Conservation (phyloP, 2,797 vertebrate species). For the Enteromius fasciolatus region DNA sequence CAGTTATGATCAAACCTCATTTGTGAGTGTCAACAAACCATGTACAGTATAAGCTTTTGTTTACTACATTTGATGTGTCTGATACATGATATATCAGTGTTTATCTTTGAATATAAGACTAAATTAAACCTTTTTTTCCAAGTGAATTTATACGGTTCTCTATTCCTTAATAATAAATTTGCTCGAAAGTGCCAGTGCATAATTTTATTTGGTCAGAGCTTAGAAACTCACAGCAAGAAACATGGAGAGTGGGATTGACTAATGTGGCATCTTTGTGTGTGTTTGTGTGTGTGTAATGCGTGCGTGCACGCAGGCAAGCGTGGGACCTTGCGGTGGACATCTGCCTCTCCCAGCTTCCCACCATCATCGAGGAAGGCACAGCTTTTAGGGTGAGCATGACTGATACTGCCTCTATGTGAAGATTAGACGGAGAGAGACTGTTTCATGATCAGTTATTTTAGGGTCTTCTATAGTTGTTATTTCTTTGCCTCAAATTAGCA, state of each 20-base stretch:
- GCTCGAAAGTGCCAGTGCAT: slow-evolving; percentile 2
- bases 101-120: not conserved
- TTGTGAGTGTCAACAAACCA: not conserved
- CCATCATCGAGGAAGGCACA: slow-evolving; percentile 97
- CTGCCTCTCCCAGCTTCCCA: slow-evolving; percentile 96
- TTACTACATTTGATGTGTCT: not conserved
- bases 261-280: slow-evolving; percentile 26
- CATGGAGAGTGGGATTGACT: not conserved
- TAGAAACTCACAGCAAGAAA: slow-evolving; percentile 1
- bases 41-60: not conserved
- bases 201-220: slow-evolving; percentile 8
- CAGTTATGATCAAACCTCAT: not conserved
- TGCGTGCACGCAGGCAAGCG: slow-evolving; percentile 84
- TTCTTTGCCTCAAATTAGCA: not conserved
- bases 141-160: not conserved
- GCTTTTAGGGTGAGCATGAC: slow-evolving; percentile 89
- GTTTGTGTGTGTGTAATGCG: slow-evolving; percentile 26
- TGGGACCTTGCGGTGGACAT: slow-evolving; percentile 99
- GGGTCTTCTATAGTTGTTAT: not conserved
- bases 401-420: not conserved
- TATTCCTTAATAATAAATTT: not conserved
- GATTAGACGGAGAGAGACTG: not conserved
- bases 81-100: not conserved
- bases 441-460: not conserved
- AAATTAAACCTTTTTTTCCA: not conserved